Percentiles rank a stretch among this genome's conserved stretches.
Conservation (phyloP, 2,888 invertebrate genomes). For the Petrophora chlorosata region DNA sequence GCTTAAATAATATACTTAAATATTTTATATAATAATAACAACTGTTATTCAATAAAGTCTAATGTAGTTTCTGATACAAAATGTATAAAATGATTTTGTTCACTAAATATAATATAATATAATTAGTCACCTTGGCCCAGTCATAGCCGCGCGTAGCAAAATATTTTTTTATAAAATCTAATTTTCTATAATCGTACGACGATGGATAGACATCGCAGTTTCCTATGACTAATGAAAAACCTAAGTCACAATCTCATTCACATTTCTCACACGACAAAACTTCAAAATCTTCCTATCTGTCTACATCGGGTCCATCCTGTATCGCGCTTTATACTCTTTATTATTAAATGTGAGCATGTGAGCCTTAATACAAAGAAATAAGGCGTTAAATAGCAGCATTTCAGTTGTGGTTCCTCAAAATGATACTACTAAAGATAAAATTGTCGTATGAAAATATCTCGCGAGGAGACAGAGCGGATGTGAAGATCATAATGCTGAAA, state of each 20-base stretch:
- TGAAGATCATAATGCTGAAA: conserved; percentile 18
- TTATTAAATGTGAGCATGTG: too few relatives aligned
- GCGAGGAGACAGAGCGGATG: conserved; percentile 22
- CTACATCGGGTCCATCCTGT: too few relatives aligned
- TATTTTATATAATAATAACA: too few relatives aligned
- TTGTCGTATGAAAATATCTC: conserved; percentile 5
- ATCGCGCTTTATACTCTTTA: too few relatives aligned
- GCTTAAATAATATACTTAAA: too few relatives aligned
- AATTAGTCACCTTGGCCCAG: conserved; percentile 11
- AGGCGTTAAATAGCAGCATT: conserved; percentile 5
- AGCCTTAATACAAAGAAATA: not conserved
- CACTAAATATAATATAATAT: too few relatives aligned
- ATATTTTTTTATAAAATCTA: not conserved
- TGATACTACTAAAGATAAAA: not conserved
- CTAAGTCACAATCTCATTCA: conserved; percentile 20
- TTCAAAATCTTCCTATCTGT: not conserved
- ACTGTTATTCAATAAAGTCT: too few relatives aligned
- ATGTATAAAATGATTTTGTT: too few relatives aligned
- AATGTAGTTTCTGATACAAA: too few relatives aligned
- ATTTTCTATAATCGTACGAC: conserved; percentile 3
- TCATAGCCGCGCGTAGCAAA: not conserved
- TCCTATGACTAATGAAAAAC: conserved; percentile 21
- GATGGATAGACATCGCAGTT: conserved; percentile 11
- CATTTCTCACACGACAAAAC: conserved; percentile 2
- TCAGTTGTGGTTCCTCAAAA: conserved; percentile 3